phyloP scores from a whole-genome alignment of 2,888 invertebrate species.

The Cheilosia impressa region DNA sequence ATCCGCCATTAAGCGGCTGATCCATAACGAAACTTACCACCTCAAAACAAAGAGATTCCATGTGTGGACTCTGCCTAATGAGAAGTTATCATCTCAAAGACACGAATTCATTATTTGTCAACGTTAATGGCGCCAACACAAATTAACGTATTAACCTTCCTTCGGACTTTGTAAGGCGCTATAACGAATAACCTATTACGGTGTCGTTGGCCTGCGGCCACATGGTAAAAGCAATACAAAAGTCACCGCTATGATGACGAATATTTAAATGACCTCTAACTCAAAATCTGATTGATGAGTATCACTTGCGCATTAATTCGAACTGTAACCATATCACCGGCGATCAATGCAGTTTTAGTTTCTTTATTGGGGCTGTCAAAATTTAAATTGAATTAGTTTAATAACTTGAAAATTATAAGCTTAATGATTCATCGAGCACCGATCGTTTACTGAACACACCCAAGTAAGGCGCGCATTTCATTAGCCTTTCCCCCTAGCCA shows the following conservation, averaged over 20 bases:
- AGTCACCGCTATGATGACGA: not conserved
- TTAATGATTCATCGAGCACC: not conserved
- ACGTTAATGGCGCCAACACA: not conserved
- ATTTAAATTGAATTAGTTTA: not conserved
- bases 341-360: not conserved
- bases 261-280: not conserved
- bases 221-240: not conserved
- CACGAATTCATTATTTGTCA: too few relatives aligned
- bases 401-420: not conserved
- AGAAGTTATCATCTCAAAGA: too few relatives aligned
- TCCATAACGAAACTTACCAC: too few relatives aligned
- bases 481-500: not conserved
- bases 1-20: too few relatives aligned
- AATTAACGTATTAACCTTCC: not conserved
- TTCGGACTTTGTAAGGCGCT: not conserved
- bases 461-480: not conserved
- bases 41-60: too few relatives aligned
- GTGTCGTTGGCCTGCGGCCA: not conserved
- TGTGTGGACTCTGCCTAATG: too few relatives aligned
- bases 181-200: not conserved
- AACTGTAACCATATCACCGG: not conserved
- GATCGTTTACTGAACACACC: constrained; percentile 7
- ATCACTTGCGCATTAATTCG: not conserved
- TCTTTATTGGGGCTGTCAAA: not conserved
- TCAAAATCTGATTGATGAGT: constrained; percentile 1